Base-by-base conservation (phyloP, 2,797 vertebrate genomes). In the Lepilemur ruficaudatus region DNA sequence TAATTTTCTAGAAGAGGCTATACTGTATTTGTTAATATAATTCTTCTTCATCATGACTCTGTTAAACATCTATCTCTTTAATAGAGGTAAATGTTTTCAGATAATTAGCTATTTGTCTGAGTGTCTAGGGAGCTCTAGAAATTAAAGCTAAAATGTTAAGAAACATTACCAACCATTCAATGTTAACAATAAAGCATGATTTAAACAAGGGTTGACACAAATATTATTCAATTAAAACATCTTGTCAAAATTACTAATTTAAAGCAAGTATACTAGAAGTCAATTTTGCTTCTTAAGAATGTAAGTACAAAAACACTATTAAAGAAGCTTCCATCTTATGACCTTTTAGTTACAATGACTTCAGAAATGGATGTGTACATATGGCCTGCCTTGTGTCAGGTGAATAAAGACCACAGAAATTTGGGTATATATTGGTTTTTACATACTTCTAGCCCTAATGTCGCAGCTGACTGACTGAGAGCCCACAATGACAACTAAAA, bases 121-220 rank as follows among this genome's bases (percentile, higher is more conserved):
- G 25, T 35, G 46, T 28, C 23, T 80, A 55, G 38, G 50, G 35
- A 82, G 17, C 20, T 79, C 25, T 93, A 93, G 59, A 85, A 87
- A 93, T 81, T 70, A 95, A 94, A 92, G 84, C 10, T 94, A 91
- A 92, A 85, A 90, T 75, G 52, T 63, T 79, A 78, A 87, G 78
- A 92, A 89, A 80, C 10, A 88, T 38, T 75, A 57, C n/a, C 25
- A 89, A 43, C 72, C 75, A 93, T 75, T 69, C 46, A 72, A 91
- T 91, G 84, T 89, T 35, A 93, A 90, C 48, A 92, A 61, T 48
- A 79, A 73, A 55, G 13, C 25, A 72, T 72, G 17, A 84, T 52
- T 90, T 94, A 93, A 93, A 79, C 11, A 72, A 52, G 28, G 8
- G 6, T 12, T 85, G 55, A 82, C 61, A 83, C 84, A 92, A 92